Evolutionary conservation across 1,140 invertebrate genomes (phyloP), one percentile per base, ranked within the genome.

Genomic region (Euura saliciscinereae): DNA sequence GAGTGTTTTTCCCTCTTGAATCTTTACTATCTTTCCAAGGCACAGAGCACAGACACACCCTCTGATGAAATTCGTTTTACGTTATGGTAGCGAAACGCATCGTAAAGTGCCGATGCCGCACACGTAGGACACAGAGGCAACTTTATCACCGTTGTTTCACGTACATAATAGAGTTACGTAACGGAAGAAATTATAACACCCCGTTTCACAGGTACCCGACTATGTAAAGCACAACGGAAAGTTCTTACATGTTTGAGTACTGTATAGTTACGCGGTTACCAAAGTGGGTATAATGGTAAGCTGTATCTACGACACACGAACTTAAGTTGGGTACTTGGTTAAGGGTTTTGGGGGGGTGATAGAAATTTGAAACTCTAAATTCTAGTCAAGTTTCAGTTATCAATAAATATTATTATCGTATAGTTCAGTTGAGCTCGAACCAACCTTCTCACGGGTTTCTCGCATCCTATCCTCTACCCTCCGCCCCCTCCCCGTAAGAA

Each of bases 351-450:
- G 28, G 28, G 28, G 28, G 28, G 28, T 28, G 0, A 28, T 28
- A 28, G 28, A 59, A 59, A 59, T 59, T 59, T 59, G 8, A n/a
- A 59, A 59, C 51, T n/a, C 8, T 59, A 3, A 59, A 59, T 59
- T 59, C 51, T 59, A 59, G 51, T 59, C 51, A 59, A 59, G 51
- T 59, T 59, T 59, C 5, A 59, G 51, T n/a, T 59, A 59, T 59
- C 51, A 59, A 59, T 59, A 59, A 59, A 59, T 59, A 59, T 59
- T 59, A 59, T 59, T 59, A 59, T 59, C 51, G 8, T 59, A 28
- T 28, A 28, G 28, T 28, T 28, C 28, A 59, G 51, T n/a, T 59
- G 51, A 59, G 51, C 51, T 59, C 51, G 51, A 59, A n/a, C 8
- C 13, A 59, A 0, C 51, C 51, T 59, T 59, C 51, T 59, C 8